Evolutionary conservation across 1,140 invertebrate species (phyloP).

Genomic region (Mesaphorura yosii): DNA sequence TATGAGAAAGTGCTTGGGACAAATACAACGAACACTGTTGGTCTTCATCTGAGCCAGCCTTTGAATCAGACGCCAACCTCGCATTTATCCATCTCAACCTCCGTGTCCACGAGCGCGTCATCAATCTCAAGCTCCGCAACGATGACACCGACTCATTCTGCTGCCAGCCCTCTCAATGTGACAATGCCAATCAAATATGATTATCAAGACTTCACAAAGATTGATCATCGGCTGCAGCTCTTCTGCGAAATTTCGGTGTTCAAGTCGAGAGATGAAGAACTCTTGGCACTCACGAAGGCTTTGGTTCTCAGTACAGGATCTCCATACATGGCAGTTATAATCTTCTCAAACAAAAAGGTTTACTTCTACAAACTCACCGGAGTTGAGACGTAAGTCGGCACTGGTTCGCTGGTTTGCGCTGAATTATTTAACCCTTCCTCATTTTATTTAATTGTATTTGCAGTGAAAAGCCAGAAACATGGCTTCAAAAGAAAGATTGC

Average conservation of each 20-base stretch:
- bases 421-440: neutral
- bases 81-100: neutral
- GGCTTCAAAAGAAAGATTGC: conserved; percentile 19
- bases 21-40: neutral
- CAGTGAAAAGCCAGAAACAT: conserved; percentile 26
- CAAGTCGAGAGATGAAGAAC: conserved; percentile 15
- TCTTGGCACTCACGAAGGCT: conserved; percentile 20
- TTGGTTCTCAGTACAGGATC: conserved; percentile 13
- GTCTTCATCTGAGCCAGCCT: neutral
- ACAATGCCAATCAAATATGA: conserved; percentile 22
- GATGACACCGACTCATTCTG: neutral
- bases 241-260: conserved; percentile 26
- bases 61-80: neutral
- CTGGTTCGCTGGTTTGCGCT: neutral
- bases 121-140: too few relatives aligned
- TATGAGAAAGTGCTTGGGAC: conserved; percentile 24
- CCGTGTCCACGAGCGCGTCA: too few relatives aligned
- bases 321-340: conserved; percentile 11
- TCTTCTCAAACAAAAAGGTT: conserved; percentile 24
- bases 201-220: conserved; percentile 20
- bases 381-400: conserved; percentile 19
- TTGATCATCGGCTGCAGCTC: conserved; percentile 27
- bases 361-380: conserved; percentile 28
- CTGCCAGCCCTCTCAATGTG: neutral
- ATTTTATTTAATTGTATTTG: conserved; percentile 8